Percentiles rank a stretch among this genome's conserved stretches.
These are phyloP conservation scores for Glaucopsyche alexis DNA, from an alignment of 2,888 invertebrate genomes.

Conservation along the genomic window DNA sequence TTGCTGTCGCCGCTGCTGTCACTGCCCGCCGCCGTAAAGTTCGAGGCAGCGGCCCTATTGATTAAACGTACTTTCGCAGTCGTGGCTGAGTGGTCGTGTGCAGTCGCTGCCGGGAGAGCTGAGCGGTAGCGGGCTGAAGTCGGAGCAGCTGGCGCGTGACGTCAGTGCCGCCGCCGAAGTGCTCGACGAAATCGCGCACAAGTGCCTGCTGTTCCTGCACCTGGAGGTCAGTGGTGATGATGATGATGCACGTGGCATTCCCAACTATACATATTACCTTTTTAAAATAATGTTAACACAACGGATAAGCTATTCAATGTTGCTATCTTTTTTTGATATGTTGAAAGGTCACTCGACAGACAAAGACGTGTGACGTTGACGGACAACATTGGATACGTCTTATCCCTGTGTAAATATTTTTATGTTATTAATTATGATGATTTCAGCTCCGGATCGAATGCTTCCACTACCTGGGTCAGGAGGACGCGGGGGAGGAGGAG, in stretches of 20 bases:
- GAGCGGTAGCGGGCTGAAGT: conserved; percentile 52
- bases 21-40: too few species aligned
- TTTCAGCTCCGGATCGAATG: conserved; percentile 92
- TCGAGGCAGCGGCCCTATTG: too few species aligned
- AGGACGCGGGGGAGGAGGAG: conserved; percentile 81
- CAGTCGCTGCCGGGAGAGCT: conserved; percentile 85
- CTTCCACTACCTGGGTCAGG: conserved; percentile 90
- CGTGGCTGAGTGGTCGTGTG: conserved; percentile 82
- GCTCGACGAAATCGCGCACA: conserved; percentile 94
- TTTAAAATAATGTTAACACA: too few species aligned
- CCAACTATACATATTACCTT: too few species aligned
- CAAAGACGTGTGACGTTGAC: too few species aligned
- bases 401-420: too few species aligned
- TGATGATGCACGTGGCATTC: not conserved
- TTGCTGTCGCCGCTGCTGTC: too few species aligned
- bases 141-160: conserved; percentile 83
- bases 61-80: conserved; percentile 65
- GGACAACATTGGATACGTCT: too few species aligned
- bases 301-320: too few species aligned
- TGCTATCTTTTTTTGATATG: too few species aligned
- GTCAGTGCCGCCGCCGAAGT: conserved; percentile 86
- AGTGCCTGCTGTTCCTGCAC: conserved; percentile 94
- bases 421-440: too few species aligned
- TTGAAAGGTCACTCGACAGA: too few species aligned
- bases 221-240: conserved; percentile 83